These are phyloP conservation scores for Xanthorhoe spadicearia DNA, from an alignment of 2,888 invertebrate species.

Conservation along the genomic window DNA sequence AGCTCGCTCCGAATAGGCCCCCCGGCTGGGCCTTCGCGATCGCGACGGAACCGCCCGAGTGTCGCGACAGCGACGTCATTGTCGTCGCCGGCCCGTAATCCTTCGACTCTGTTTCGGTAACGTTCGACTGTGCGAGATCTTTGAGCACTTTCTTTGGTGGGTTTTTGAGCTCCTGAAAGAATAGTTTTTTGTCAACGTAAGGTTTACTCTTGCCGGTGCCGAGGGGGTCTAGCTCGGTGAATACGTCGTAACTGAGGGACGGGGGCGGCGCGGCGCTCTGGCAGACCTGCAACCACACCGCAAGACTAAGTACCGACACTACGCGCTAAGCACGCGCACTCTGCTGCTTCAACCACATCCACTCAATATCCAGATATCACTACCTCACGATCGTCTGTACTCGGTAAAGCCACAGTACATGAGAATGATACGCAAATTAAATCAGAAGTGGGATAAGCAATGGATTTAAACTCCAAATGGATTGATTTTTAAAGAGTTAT, in stretches of 20 bases:
- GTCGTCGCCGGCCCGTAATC: slow-evolving; percentile 76
- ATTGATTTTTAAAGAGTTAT: background rate
- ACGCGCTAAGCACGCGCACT: slow-evolving; percentile 26
- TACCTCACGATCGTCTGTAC: background rate
- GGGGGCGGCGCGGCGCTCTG: slow-evolving; percentile 67
- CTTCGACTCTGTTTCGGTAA: slow-evolving; percentile 67
- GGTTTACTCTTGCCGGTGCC: slow-evolving; percentile 96
- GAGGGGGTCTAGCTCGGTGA: slow-evolving; percentile 96
- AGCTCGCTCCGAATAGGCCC: slow-evolving; percentile 60
- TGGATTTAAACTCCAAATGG: slow-evolving; percentile 8
- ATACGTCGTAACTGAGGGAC: slow-evolving; percentile 89
- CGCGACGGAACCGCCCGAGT: slow-evolving; percentile 80
- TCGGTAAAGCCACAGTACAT: slow-evolving; percentile 7
- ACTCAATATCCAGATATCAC: background rate
- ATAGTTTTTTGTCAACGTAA: slow-evolving; percentile 97
- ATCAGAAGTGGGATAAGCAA: slow-evolving; percentile 20
- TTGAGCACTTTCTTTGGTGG: slow-evolving; percentile 96
- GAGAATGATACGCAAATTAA: slow-evolving; percentile 24
- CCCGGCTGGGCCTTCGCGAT: slow-evolving; percentile 63
- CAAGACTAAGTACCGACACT: slow-evolving; percentile 54
- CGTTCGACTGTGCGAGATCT: slow-evolving; percentile 87
- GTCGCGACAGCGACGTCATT: slow-evolving; percentile 77
- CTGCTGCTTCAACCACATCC: slow-evolving; percentile 17
- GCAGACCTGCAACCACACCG: slow-evolving; percentile 77
- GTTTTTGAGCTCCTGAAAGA: slow-evolving; percentile 97